Base-by-base conservation (phyloP, 2,888 invertebrate genomes). In the Epinotia ramella region DNA sequence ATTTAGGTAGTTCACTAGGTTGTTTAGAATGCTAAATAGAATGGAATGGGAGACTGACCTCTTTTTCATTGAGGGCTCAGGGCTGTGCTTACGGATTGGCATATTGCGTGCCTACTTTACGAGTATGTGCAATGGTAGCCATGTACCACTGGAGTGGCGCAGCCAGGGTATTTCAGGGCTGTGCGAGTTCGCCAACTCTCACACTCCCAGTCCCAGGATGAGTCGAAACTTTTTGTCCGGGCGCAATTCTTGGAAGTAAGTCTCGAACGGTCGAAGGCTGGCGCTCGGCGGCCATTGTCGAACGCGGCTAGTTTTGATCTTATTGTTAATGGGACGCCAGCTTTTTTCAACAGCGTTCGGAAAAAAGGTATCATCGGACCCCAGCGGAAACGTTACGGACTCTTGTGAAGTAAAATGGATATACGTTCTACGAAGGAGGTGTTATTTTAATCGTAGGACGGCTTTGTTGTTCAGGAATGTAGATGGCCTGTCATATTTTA, bases 271-370 rank as follows among this genome's bases (percentile, higher is more conserved):
- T 85, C 89, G 90, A 89, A 90, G 92, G 90, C 92, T 91, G 92
- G 93, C 93, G 93, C 93, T 92, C 91, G 87, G 84, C 88, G 90
- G 83, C 89, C 91, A 91, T 93, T 93, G 93, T 93, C 89, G 87
- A 86, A 86, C 89, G 94, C 92, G 93, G 94, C 93, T 92, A 93
- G 92, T 94, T 94, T 94, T 94, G 94, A 94, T 94, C 92, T 93
- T 93, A 94, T 94, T 94, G 91, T 94, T 94, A 94, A 93, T 93
- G 92, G 93, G 93, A 93, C 93, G 93, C 93, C 91, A 93, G 89
- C 91, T 93, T 94, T 94, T 94, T 94, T 94, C 89, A 89, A 88
- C 84, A 80, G 83, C 83, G 86, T 87, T 88, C 87, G 93, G 92
- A 93, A 94, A 94, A 93, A 91, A 91, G 87, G 90, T 91, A 93